These are phyloP conservation scores for Apocrypta bakeri DNA, from an alignment of 1,140 invertebrate genomes.

Conservation along the genomic window DNA sequence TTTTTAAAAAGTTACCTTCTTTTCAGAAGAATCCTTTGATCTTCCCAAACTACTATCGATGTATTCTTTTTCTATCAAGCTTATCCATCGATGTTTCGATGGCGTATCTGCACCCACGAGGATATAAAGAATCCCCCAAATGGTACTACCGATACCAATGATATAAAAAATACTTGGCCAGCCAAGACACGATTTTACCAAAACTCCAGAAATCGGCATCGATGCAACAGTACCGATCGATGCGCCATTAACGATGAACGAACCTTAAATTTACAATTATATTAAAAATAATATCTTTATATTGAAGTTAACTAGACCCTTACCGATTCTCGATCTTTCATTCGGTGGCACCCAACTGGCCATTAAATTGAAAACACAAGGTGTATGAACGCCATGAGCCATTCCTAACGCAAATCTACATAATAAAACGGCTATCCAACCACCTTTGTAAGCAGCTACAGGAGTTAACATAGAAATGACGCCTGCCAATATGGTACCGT, in stretches of 20 bases:
- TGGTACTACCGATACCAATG: conserved; percentile 79
- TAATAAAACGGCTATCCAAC: conserved; percentile 76
- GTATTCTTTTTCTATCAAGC: conserved; percentile 77
- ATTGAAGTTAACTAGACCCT: not conserved
- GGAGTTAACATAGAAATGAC: conserved; percentile 73
- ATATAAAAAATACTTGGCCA: conserved; percentile 88
- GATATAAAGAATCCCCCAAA: conserved; percentile 80
- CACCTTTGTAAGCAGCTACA: conserved; percentile 60
- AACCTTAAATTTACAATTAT: conserved; percentile 61
- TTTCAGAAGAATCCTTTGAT: not conserved
- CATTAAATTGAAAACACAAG: conserved; percentile 85
- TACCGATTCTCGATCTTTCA: conserved; percentile 76
- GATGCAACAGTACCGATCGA: conserved; percentile 84
- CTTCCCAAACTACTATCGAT: conserved; percentile 67
- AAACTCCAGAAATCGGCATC: conserved; percentile 80
- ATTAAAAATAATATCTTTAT: no score
- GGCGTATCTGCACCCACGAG: conserved; percentile 82
- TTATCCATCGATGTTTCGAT: conserved; percentile 76
- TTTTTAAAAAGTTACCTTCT: not conserved
- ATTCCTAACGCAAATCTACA: conserved; percentile 85
- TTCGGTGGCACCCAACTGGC: conserved; percentile 85
- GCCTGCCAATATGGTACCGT: conserved; percentile 77
- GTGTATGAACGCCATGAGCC: conserved; percentile 85
- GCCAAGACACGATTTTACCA: conserved; percentile 79
- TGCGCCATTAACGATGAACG: conserved; percentile 72